These are phyloP conservation scores for Lampropteryx suffumata DNA, from an alignment of 2,888 invertebrate genomes.

Conservation along the genomic window DNA sequence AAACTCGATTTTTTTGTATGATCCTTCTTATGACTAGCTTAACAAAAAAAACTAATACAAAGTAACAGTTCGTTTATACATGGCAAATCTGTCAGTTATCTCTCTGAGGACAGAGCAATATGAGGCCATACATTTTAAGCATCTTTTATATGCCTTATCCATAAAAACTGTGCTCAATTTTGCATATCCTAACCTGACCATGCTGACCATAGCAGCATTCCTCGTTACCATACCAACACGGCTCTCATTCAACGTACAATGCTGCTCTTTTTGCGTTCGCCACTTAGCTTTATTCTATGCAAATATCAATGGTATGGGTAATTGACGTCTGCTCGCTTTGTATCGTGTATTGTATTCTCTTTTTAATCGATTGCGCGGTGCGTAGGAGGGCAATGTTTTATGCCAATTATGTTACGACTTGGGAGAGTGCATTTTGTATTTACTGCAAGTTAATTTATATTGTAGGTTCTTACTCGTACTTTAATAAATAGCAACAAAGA, in stretches of 20 bases:
- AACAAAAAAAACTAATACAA: no score
- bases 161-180: constrained; percentile 6
- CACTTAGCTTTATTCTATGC: constrained; percentile 27
- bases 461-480: no score
- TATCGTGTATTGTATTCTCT: constrained; percentile 15
- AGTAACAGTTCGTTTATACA: no score
- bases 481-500: no score
- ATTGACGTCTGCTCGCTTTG: constrained; percentile 32
- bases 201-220: constrained; percentile 41
- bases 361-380: constrained; percentile 16
- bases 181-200: constrained; percentile 26
- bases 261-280: constrained; percentile 35
- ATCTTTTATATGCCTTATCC: constrained; percentile 31
- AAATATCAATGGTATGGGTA: constrained; percentile 30
- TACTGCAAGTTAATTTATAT: no score
- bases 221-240: constrained; percentile 52
- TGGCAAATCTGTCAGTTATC: no score
- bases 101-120: no score
- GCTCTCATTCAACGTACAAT: constrained; percentile 56
- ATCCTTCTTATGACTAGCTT: no score
- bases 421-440: no score
- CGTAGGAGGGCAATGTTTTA: not conserved
- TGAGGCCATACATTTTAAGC: no score
- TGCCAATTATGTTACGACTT: constrained; percentile 14
- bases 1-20: no score